Evolutionary conservation across 2,888 invertebrate species (phyloP), one percentile per base, ranked within the genome.

Genomic region (Synergus itoensis): DNA sequence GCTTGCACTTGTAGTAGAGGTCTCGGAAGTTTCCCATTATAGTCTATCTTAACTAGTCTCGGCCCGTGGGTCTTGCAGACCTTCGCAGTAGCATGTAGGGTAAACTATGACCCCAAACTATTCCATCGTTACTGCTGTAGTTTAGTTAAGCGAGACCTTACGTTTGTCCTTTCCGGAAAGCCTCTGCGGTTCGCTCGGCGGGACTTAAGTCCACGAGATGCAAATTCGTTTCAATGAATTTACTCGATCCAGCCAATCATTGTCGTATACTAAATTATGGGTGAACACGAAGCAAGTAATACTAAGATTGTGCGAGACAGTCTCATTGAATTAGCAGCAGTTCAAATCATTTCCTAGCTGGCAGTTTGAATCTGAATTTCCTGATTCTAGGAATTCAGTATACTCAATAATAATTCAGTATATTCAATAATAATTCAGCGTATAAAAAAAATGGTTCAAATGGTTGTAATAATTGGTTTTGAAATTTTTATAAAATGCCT

Each of bases 201-300:
- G 84, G 86, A 88, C 89, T 89, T 89, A 89, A 89, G 88, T 89
- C 88, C 86, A 89, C 89, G 89, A 83, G 83, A 89, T 90, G 89
- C 88, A 89, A 90, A 90, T 89, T 87, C 84, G 79, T 79, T 77
- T 80, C 84, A 81, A 79, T 84, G 86, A 89, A 87, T 89, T 88
- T 85, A 77, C 88, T 84, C 86, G 84, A 87, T 87, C 87, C 81
- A 82, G 84, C 87, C 88, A 88, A 89, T 89, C 88, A 89, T 88
- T 86, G 84, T 76, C 77, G 62, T 79, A 79, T 65, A 79, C 78
- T 57, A 79, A 76, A 78, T 77, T 78, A 73, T 41, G 53, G 78
- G 16, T 40, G 79, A 79, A 79, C 75, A 48, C 48, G 75, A 53
- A 45, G 14, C 75, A 53, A 76, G 75, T 63, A 63, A 64, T 64